Conservation (phyloP, 1,140 invertebrate genomes). For the Acromyrmex charruanus region DNA sequence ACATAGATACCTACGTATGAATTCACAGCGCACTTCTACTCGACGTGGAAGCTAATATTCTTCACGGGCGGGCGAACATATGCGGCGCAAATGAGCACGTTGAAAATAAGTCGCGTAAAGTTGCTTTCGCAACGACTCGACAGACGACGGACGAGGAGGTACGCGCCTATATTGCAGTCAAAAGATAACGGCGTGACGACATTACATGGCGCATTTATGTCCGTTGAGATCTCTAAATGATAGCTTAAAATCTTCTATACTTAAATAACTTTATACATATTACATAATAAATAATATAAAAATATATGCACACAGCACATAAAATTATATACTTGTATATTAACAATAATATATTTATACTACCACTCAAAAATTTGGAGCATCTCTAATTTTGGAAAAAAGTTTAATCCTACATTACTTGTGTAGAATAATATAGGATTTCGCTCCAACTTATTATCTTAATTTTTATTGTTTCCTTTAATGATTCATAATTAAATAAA, state of each 20-base stretch:
- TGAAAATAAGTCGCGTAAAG: conserved; percentile 62
- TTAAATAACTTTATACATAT: not conserved
- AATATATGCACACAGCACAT: not conserved
- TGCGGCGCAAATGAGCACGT: conserved; percentile 50
- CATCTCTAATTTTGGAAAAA: no score
- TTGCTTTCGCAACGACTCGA: conserved; percentile 50
- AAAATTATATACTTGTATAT: not conserved
- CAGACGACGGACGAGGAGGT: conserved; percentile 35
- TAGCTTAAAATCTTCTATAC: not conserved
- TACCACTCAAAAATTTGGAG: no score
- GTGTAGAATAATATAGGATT: no score
- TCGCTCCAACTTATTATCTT: no score
- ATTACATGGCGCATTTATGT: conserved; percentile 17
- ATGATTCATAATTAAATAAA: no score
- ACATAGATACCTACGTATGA: conserved; percentile 39
- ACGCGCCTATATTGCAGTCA: conserved; percentile 45
- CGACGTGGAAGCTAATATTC: conserved; percentile 45
- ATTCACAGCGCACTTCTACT: conserved; percentile 34
- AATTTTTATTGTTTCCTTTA: no score
- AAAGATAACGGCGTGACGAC: conserved; percentile 44
- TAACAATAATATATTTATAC: not conserved
- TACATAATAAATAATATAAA: not conserved
- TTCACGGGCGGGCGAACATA: conserved; percentile 33
- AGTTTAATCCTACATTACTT: no score
- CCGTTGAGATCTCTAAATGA: not conserved